Evolutionary conservation across 1,140 invertebrate species (phyloP), one percentile per base, ranked within the genome.

Genomic region (Charaxes varanes): DNA sequence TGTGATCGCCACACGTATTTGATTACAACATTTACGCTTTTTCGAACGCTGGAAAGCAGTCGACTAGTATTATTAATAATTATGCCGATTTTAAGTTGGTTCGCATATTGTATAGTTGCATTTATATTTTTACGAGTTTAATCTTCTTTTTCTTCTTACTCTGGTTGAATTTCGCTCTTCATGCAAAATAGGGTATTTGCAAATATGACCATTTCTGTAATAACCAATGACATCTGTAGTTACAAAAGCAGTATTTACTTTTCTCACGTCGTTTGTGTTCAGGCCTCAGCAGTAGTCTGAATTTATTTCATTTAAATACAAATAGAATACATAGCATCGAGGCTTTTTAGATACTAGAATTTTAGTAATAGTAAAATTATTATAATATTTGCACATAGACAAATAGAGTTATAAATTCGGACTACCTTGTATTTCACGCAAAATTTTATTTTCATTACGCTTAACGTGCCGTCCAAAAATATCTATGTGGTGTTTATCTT

Each of bases 181-280:
- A 26, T 35, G 17, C 28, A 24, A 12, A 14, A 32, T 24, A 45
- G 13, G 10, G 45, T 74, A 67, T 77, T 80, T 80, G 73, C 71
- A 70, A 81, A 74, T 74, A 59, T 53, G 43, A 53, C 52, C 30
- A 43, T 47, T 54, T 51, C 36, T 53, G 46, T 46, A 35, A 16
- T 70, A 72, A 74, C 72, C 65, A 66, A 65, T 53, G 70, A 73
- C 73, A 76, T 78, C 62, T 63, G 56, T 77, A 74, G 65, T 66
- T 52, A 60, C 52, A 41, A 36, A 62, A 53, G 27, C 77, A 78
- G 77, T 81, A 81, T 81, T 77, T 81, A 81, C 77, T 78, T 81
- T 81, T 80, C 59, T 57, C 52, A 56, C 37, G 42, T 53, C 24
- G 21, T 59, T 55, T 60, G 59, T 68, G 43, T 62, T 62, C 48